phyloP scores from a whole-genome alignment of 2,888 invertebrate species.

The Aspidapion aeneum region DNA sequence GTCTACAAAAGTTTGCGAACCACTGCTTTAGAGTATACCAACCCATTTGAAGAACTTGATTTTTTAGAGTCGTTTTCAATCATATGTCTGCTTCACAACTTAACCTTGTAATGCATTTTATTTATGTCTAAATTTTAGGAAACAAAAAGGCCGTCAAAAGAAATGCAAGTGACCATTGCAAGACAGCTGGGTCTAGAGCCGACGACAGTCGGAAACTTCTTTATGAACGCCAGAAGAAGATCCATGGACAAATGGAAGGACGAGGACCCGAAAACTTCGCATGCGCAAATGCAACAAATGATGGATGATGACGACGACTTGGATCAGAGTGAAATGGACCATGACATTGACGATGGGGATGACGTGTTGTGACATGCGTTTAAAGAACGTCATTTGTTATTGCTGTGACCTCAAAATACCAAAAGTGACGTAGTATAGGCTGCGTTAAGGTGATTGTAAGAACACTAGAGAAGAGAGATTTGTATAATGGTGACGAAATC shows the following conservation, averaged over 20 bases:
- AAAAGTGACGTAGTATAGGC: no score
- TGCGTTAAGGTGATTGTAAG: no score
- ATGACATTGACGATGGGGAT: constrained; percentile 54
- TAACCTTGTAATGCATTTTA: no score
- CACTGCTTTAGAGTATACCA: no score
- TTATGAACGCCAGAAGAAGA: constrained; percentile 99
- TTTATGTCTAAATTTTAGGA: no score
- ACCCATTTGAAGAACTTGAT: no score
- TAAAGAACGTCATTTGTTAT: constrained; percentile 49
- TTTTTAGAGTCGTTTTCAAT: no score
- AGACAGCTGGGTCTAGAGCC: constrained; percentile 95
- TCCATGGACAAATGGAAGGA: constrained; percentile 99
- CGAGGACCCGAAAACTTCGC: constrained; percentile 68
- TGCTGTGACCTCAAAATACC: constrained; percentile 47
- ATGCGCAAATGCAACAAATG: constrained; percentile 45
- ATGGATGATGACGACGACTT: constrained; percentile 49
- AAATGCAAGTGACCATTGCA: constrained; percentile 99
- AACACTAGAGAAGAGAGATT: no score
- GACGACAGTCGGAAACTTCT: constrained; percentile 98
- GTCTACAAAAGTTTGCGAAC: no score
- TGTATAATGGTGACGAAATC: no score
- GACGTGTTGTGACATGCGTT: constrained; percentile 56
- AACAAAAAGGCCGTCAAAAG: constrained; percentile 98
- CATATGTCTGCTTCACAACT: no score
- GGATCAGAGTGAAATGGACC: constrained; percentile 50